Evolutionary conservation across 1,140 invertebrate species (phyloP).

Genomic region (Megalonaias nervosa): DNA sequence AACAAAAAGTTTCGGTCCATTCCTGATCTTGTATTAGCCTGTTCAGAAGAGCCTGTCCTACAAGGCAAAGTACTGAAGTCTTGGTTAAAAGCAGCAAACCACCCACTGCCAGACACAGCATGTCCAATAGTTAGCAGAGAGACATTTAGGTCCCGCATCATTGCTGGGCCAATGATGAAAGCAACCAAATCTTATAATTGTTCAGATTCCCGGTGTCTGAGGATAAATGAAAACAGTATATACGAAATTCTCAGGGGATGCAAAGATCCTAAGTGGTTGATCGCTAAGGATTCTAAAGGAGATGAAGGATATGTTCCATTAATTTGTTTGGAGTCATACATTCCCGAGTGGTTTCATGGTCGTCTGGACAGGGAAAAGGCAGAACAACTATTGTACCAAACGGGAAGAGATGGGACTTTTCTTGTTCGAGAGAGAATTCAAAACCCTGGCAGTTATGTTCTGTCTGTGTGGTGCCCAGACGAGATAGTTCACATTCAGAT

Average conservation of each 20-base stretch:
- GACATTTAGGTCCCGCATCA: too few species aligned
- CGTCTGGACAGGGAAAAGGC: conserved; percentile 26
- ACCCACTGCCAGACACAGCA: too few species aligned
- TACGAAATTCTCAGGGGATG: conserved; percentile 27
- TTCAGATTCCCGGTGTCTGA: conserved; percentile 1
- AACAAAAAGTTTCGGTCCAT: too few species aligned
- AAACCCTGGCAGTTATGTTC: conserved; percentile 18
- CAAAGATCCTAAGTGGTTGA: conserved; percentile 28
- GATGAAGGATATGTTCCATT: conserved; percentile 23
- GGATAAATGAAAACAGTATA: conserved; percentile 6
- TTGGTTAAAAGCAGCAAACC: too few species aligned
- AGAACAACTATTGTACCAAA: conserved; percentile 19
- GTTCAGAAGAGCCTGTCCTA: too few species aligned
- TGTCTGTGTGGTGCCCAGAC: conserved; percentile 34
- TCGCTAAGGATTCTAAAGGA: conserved; percentile 23
- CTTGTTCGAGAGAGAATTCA: conserved; percentile 15
- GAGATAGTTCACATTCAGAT: conserved; percentile 28
- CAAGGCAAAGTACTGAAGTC: too few species aligned
- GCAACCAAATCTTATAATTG: too few species aligned
- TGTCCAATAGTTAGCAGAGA: too few species aligned
- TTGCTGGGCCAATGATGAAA: too few species aligned
- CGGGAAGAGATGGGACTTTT: conserved; percentile 30
- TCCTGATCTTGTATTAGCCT: too few species aligned
- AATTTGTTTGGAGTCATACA: conserved; percentile 26
- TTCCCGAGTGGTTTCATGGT: conserved; percentile 37